phyloP scores from a whole-genome alignment of 2,888 invertebrate genomes.

The Oegoconia quadripuncta region DNA sequence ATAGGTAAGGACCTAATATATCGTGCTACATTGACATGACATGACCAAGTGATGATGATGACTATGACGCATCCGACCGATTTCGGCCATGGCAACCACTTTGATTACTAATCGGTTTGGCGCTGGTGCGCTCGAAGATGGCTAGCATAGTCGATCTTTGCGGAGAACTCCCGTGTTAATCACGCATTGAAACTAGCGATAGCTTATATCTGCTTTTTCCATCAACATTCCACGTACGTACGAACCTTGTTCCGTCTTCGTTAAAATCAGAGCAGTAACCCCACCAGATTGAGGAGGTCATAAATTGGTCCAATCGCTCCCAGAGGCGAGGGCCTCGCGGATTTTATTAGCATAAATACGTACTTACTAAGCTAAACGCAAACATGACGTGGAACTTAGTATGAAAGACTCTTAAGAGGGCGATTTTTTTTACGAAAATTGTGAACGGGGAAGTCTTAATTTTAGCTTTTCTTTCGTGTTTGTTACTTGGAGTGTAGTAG shows the following conservation, averaged over 20 bases:
- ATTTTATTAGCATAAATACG: slow-evolving; percentile 60
- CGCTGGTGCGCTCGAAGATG: too few relatives aligned
- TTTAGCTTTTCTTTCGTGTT: not conserved
- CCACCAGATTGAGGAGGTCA: slow-evolving; percentile 47
- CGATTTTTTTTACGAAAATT: slow-evolving; percentile 8
- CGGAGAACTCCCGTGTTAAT: too few relatives aligned
- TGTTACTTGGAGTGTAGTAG: not conserved
- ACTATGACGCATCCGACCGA: too few relatives aligned
- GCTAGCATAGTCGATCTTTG: too few relatives aligned
- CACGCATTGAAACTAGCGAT: too few relatives aligned
- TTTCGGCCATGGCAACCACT: too few relatives aligned
- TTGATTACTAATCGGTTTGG: too few relatives aligned
- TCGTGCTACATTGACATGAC: too few relatives aligned
- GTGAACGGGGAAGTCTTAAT: not conserved
- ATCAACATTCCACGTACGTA: slow-evolving; percentile 16
- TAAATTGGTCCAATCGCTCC: slow-evolving; percentile 58
- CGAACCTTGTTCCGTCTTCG: slow-evolving; percentile 31
- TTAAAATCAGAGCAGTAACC: slow-evolving; percentile 45
- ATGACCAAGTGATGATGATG: too few relatives aligned
- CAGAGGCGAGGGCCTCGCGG: slow-evolving; percentile 35
- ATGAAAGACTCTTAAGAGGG: slow-evolving; percentile 2
- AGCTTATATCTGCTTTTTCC: too few relatives aligned
- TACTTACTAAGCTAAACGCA: slow-evolving; percentile 54
- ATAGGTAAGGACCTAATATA: too few relatives aligned
- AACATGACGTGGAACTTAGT: slow-evolving; percentile 20